Evolutionary conservation across 1,140 invertebrate species (phyloP).

Genomic region (Trinorchestia longiramus): DNA sequence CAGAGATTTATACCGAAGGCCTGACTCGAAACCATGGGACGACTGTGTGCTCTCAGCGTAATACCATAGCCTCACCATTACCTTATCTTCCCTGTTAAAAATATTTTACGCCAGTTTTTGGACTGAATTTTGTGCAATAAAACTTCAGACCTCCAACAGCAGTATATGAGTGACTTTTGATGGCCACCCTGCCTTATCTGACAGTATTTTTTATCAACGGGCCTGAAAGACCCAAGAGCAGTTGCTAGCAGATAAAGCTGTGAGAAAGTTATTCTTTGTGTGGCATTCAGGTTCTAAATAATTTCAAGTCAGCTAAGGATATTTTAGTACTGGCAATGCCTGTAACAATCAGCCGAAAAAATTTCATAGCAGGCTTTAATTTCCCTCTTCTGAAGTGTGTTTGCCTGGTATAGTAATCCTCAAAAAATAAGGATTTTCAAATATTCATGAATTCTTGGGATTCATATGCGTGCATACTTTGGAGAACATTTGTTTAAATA

Average conservation of each 20-base stretch:
- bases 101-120: conserved; percentile 45
- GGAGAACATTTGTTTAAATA: neutral
- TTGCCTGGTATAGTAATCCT: neutral
- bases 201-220: neutral
- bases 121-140: conserved; percentile 46
- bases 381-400: neutral
- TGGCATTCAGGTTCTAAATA: neutral
- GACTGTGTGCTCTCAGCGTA: neutral
- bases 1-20: neutral
- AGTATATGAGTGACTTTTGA: conserved; percentile 51
- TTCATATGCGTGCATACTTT: neutral
- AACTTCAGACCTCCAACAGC: conserved; percentile 39
- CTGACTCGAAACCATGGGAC: neutral
- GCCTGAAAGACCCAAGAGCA: neutral
- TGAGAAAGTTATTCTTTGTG: conserved; percentile 41
- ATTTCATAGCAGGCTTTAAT: neutral
- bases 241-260: conserved; percentile 14
- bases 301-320: neutral
- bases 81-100: conserved; percentile 43
- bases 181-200: conserved; percentile 38
- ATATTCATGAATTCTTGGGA: neutral
- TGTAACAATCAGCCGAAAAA: neutral
- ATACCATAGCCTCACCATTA: neutral
- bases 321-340: neutral
- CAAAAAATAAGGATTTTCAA: neutral